Evolutionary conservation across 2,113 vertebrate species (phyloP).

Genomic region (Aptenodytes forsteri): DNA sequence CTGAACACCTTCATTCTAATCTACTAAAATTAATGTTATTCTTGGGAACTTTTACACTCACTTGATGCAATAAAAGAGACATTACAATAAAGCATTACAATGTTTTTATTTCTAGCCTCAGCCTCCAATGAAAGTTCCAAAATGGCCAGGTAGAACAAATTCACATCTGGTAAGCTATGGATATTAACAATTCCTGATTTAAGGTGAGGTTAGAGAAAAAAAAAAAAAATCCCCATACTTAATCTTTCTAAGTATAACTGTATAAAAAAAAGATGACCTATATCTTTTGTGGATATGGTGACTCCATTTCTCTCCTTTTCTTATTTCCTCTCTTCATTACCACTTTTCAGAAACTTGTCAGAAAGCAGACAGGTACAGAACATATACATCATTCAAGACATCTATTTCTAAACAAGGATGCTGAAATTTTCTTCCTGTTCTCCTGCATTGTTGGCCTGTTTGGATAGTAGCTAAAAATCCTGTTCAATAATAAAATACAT

Average conservation of each 20-base stretch:
- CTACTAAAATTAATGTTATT: background rate
- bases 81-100: background rate
- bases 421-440: background rate
- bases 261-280: background rate
- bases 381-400: background rate
- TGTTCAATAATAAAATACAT: background rate
- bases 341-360: background rate
- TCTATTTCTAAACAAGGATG: background rate
- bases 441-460: background rate
- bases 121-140: background rate
- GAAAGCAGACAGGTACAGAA: background rate
- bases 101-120: background rate
- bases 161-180: background rate
- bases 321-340: background rate
- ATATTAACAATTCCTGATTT: background rate
- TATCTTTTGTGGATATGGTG: background rate
- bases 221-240: background rate
- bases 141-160: background rate
- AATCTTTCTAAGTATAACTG: background rate
- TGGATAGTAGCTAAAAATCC: background rate
- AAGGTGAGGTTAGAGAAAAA: background rate
- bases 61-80: background rate
- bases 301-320: background rate
- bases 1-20: background rate
- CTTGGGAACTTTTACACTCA: background rate